Percentiles rank a stretch among this genome's conserved stretches.
phyloP scores from a whole-genome alignment of 2,888 invertebrate species.

The Kuschelorhynchus macadamiae region DNA sequence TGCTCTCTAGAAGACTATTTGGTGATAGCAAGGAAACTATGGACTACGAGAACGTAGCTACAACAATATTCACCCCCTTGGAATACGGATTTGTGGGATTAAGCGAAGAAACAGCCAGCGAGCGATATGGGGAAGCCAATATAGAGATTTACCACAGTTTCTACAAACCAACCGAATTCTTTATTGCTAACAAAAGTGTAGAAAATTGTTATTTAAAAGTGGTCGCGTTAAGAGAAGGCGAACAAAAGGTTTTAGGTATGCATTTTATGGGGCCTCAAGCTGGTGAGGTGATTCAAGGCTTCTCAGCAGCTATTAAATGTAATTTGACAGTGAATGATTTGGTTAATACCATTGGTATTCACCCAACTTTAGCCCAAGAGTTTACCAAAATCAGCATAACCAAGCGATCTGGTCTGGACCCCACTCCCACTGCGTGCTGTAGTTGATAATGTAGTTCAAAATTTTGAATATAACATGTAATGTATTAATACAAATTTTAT shows the following conservation, averaged over 20 bases:
- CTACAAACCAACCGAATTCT: constrained; percentile 96
- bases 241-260: constrained; percentile 86
- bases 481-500: no score
- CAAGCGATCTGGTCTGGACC: constrained; percentile 90
- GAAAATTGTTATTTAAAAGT: constrained; percentile 94
- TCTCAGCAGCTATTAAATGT: constrained; percentile 88
- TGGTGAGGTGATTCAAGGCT: constrained; percentile 95
- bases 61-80: constrained; percentile 96
- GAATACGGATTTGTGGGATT: constrained; percentile 96
- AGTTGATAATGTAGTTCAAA: no score
- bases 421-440: constrained; percentile 94
- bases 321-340: constrained; percentile 86
- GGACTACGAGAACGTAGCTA: constrained; percentile 91
- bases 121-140: constrained; percentile 79
- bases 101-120: constrained; percentile 87
- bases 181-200: constrained; percentile 89
- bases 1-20: constrained; percentile 84
- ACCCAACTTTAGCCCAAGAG: constrained; percentile 95
- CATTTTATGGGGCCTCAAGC: constrained; percentile 94
- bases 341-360: constrained; percentile 90
- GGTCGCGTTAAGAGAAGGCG: constrained; percentile 76
- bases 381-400: constrained; percentile 91
- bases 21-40: constrained; percentile 74
- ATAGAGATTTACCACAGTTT: constrained; percentile 96
- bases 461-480: no score